Base-by-base conservation (phyloP, 1,140 invertebrate species). In the Batillaria attramentaria region DNA sequence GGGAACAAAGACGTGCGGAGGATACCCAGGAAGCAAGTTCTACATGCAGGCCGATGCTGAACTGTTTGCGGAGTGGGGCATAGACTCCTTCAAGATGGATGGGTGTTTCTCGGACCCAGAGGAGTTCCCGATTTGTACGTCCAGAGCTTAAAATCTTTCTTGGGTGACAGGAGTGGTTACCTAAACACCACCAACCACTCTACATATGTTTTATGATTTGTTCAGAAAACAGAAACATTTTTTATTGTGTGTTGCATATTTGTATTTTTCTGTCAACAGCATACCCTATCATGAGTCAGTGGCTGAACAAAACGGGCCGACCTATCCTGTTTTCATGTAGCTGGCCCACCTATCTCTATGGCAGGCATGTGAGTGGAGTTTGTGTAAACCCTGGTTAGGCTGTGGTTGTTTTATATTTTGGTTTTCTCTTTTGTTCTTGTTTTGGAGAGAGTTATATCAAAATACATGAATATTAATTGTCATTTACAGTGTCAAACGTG, bases 21-120 rank as follows among this genome's bases (percentile, higher is more conserved):
- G 97, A 10, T 99, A 97, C 91, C 98, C 98, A 24, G 98, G 98
- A 46, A 95, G 96, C 79, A 92, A 97, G 62, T 96, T 95, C 2
- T 94, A 96, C 91, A 92, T 98, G 84, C 93, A 96, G 87, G 92
- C 92, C 85, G 98, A 99, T 92, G 97, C 97, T 0, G 91, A 95
- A 31, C 96, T 95, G 3, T 99, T 99, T 92, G 97, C 96, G 18
- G 94, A 95, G 1, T 99, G 98, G 98, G 95, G 95, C 66, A 96
- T 99, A 8, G 98, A 99, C 88, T 98, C 98, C 88, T 95, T 99
- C 0, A 99, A 99, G 91, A 90, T 99, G 78, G 98, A 99, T 89
- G 97, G 97, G 1, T 99, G 98, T 90, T 96, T 98, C 91, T 93
- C 96, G 0, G 93, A 96, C 28, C 42, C 68, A 20, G 77, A 79